A percentile compares a stretch with the other conserved stretches of the same genome.
phyloP scores from a whole-genome alignment of 2,797 vertebrate genomes.

The Synanceia verrucosa region DNA sequence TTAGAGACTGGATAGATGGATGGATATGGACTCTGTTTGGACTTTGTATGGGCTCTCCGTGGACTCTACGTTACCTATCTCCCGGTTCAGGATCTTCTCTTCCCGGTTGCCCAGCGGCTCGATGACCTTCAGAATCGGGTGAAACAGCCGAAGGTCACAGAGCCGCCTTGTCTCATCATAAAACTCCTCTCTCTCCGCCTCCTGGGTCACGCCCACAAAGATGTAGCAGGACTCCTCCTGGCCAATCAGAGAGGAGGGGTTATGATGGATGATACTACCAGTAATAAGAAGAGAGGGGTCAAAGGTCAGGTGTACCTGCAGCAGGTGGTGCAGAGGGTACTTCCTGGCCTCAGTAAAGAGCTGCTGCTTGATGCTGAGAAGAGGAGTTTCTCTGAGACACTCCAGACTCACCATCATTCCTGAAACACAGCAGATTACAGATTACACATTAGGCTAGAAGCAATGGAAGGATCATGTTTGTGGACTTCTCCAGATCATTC shows the following conservation, averaged over 20 bases:
- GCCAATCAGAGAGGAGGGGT: slow-evolving; percentile 26
- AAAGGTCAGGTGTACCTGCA: slow-evolving; percentile 63
- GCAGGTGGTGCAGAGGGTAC: slow-evolving; percentile 78
- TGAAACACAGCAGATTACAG: not conserved
- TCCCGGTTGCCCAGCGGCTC: slow-evolving; percentile 85
- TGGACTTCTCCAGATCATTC: too few species aligned
- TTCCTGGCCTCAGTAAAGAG: slow-evolving; percentile 84
- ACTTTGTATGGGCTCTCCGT: too few species aligned
- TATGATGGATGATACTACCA: too few species aligned
- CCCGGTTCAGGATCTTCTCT: slow-evolving; percentile 86
- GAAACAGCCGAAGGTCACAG: slow-evolving; percentile 84
- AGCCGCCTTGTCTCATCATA: slow-evolving; percentile 83
- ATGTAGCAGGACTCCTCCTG: slow-evolving; percentile 87
- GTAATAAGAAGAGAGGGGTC: not conserved
- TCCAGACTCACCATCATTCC: slow-evolving; percentile 83
- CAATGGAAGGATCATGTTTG: too few species aligned
- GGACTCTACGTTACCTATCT: slow-evolving; percentile 75
- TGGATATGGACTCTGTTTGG: too few species aligned
- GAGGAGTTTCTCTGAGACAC: slow-evolving; percentile 84
- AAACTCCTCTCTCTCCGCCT: slow-evolving; percentile 86
- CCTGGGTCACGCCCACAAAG: slow-evolving; percentile 86
- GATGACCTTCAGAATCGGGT: slow-evolving; percentile 85
- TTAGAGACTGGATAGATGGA: too few species aligned
- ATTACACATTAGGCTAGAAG: too few species aligned
- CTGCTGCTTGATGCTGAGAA: slow-evolving; percentile 84